Evolutionary conservation across 2,113 vertebrate species (phyloP).

Genomic region (Tychaedon coryphoeus): DNA sequence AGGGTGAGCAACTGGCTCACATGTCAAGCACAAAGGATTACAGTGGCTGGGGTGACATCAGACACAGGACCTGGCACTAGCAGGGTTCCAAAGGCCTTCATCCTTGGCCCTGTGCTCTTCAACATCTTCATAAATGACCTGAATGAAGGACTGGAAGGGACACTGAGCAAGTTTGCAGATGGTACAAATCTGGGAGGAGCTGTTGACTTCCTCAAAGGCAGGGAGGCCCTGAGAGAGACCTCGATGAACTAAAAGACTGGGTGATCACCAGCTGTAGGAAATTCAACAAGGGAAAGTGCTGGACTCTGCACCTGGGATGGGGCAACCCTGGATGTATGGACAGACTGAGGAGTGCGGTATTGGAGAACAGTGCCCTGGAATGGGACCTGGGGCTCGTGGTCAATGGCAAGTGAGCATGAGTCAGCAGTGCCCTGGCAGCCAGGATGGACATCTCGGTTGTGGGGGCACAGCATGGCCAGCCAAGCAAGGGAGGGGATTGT

Average conservation of each 20-base stretch:
- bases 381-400: not conserved
- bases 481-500: not conserved
- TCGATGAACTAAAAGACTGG: not conserved
- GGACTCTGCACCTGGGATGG: not conserved
- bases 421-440: not conserved
- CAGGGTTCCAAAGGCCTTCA: not conserved
- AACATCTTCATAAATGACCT: not conserved
- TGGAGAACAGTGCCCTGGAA: not conserved
- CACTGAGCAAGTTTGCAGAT: not conserved
- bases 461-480: not conserved
- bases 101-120: not conserved
- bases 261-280: not conserved
- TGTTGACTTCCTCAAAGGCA: not conserved
- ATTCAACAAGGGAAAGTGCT: not conserved
- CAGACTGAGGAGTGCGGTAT: not conserved
- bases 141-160: not conserved
- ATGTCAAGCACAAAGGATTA: not conserved
- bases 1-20: not conserved
- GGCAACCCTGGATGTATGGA: not conserved
- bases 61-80: not conserved
- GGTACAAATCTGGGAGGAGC: not conserved
- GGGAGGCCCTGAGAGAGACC: not conserved
- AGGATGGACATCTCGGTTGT: not conserved
- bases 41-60: not conserved
- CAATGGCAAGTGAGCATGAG: not conserved